A percentile compares a stretch with the other conserved stretches of the same genome.
phyloP scores from a whole-genome alignment of 2,797 vertebrate genomes.

The Tenualosa thibaudeaui region DNA sequence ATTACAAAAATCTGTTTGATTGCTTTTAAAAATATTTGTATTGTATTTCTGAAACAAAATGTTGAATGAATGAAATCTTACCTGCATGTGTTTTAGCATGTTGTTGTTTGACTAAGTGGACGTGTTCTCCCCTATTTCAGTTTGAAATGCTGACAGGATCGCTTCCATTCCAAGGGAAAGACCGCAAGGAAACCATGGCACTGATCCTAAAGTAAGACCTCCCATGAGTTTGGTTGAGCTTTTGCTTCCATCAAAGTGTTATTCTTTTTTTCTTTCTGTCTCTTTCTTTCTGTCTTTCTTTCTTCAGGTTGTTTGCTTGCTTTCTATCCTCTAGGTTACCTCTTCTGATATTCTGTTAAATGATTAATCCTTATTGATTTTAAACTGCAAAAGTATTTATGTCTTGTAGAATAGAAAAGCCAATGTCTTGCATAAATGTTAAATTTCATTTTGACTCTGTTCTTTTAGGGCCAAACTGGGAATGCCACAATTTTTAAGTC shows the following conservation, averaged over 20 bases:
- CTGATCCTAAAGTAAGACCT: constrained; percentile 93
- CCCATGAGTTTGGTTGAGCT: background rate
- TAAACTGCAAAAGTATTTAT: background rate
- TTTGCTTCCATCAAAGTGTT: background rate
- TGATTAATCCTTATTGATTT: background rate
- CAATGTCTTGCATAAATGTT: background rate
- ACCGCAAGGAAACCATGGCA: constrained; percentile 97
- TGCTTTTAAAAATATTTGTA: constrained; percentile 25
- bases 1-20: background rate
- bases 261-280: background rate
- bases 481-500: constrained; percentile 95
- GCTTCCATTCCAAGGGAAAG: constrained; percentile 95
- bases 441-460: background rate
- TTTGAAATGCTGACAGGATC: constrained; percentile 98
- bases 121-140: constrained; percentile 66
- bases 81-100: no score
- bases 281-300: background rate
- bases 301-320: no score
- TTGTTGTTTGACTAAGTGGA: background rate
- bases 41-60: background rate
- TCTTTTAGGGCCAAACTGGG: constrained; percentile 90
- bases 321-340: background rate
- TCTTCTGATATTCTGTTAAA: background rate
- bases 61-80: background rate
- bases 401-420: background rate